Base-by-base conservation (phyloP, 2,888 invertebrate species). In the Leistus spinibarbis region DNA sequence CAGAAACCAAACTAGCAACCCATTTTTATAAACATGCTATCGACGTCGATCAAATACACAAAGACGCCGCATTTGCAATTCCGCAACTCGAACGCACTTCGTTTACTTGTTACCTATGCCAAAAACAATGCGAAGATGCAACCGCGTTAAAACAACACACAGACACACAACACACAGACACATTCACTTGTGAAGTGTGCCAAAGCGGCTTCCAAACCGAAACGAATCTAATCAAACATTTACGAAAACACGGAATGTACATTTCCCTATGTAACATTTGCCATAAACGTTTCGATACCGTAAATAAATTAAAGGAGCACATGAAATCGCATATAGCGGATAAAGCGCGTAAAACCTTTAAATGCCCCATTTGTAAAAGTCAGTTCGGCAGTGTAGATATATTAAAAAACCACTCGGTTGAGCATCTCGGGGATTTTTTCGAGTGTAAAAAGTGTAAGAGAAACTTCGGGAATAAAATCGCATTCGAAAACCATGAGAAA, bases 361-460 rank as follows among this genome's bases (percentile, higher is more conserved):
- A 75, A 65, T 82, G 82, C 78, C 81, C 80, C 57, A 79, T 79
- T 56, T 82, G 82, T 78, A 77, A 78, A 64, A 77, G 78, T 72
- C 77, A 77, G 10, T 82, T 82, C 73, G 65, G 77, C 4, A 75
- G 79, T 23, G 79, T 78, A 76, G 56, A 76, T 10, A 76, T 70
- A 60, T 76, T 81, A 64, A 75, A 78, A 64, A 73, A 75, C 19
- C 81, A 81, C 78, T 76, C 80, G 9, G 69, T 79, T 17, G 69
- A 64, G 22, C 79, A 80, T 74, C 69, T 79, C 65, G 74, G 79
- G 68, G 79, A 79, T 63, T 76, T 77, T 54, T 77, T 78, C 76
- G 65, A 66, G 17, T 80, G 80, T 77, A 69, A 76, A 66, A 77
- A 77, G 23, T 80, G 80, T 66, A 77, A 75, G n/a, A 67, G 72